These are phyloP conservation scores for Parazoanthus atlanticus DNA, from an alignment of 92 coral and sea anemone genomes.

Conservation along the genomic window DNA sequence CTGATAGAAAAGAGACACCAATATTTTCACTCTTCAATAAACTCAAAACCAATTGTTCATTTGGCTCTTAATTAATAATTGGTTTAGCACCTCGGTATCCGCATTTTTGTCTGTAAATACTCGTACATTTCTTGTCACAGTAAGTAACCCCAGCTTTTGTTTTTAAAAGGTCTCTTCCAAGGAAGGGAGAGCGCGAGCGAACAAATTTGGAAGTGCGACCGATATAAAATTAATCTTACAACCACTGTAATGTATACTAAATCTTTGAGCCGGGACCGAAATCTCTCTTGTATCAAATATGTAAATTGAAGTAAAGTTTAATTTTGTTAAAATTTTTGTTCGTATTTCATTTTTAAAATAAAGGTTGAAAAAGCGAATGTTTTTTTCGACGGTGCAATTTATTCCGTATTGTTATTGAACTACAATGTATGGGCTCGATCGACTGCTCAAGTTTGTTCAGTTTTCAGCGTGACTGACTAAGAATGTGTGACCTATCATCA, in stretches of 20 bases:
- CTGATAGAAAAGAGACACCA: neutral
- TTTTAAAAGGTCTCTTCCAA: neutral
- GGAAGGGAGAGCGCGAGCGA: neutral
- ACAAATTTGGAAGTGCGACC: too few species aligned
- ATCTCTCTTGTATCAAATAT: too few species aligned
- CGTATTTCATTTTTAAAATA: too few species aligned
- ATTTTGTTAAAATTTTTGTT: neutral
- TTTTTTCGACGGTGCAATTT: neutral
- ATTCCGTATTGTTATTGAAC: neutral
- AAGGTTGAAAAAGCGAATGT: neutral
- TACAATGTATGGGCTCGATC: too few species aligned
- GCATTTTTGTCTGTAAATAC: neutral
- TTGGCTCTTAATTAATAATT: too few species aligned
- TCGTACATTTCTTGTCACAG: neutral
- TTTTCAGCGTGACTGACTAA: neutral
- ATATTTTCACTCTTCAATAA: too few species aligned
- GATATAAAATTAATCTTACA: too few species aligned
- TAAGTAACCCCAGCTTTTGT: neutral
- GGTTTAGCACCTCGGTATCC: neutral
- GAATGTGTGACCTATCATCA: conserved; percentile 33
- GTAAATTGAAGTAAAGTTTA: too few species aligned
- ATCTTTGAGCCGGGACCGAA: too few species aligned
- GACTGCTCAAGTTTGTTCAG: too few species aligned
- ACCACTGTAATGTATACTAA: too few species aligned
- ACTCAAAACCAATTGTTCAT: neutral